Base-by-base conservation (phyloP, 2,797 vertebrate species). In the Rhabdomys pumilio region DNA sequence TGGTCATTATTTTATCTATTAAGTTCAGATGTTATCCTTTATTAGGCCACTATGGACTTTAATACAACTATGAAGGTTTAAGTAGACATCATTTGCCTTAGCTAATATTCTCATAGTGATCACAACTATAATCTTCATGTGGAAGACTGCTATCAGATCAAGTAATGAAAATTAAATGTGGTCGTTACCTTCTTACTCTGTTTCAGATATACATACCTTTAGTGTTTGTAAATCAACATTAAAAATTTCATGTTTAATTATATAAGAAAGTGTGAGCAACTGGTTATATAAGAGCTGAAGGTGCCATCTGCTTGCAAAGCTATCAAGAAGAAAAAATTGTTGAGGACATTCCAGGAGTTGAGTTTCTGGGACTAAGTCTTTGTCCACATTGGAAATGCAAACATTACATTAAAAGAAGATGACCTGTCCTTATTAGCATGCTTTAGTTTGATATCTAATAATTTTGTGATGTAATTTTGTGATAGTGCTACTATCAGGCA, bases 11-110 rank as follows among this genome's bases (percentile, higher is more conserved):
- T 88, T 77, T 8, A 89, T 63, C 3, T 88, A 3, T 69, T 95
- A 75, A 8, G 0, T 57, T 84, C 19, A 84, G 22, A 75, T 29
- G 3, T 93, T 59, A 20, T 90, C 7, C 44, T 91, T 92, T 67
- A 53, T 29, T 94, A 89, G 55, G 38, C 14, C n/a, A 86, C 1
- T 6, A 65, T 29, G 6, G 3, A 15, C 26, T 82, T 69, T 90
- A 81, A 85, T n/a, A 82, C 0, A 80, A 9, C 55, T 57, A 44
- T 10, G 15, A 63, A 3, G 22, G 24, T 82, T 93, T 91, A 88
- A 73, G 7, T 75, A 80, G 77, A 73, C 29, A 41, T 57, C 73
- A 86, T 92, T 95, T 95, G n/a, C 41, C 19, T 72, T 41, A 29
- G 50, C 12, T 73, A 44, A 80, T 24, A 50, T 15, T 7, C 80